Percentiles rank a stretch among this genome's conserved stretches.
Evolutionary conservation across 2,888 invertebrate species (phyloP).

Genomic region (Baccha elongata): DNA sequence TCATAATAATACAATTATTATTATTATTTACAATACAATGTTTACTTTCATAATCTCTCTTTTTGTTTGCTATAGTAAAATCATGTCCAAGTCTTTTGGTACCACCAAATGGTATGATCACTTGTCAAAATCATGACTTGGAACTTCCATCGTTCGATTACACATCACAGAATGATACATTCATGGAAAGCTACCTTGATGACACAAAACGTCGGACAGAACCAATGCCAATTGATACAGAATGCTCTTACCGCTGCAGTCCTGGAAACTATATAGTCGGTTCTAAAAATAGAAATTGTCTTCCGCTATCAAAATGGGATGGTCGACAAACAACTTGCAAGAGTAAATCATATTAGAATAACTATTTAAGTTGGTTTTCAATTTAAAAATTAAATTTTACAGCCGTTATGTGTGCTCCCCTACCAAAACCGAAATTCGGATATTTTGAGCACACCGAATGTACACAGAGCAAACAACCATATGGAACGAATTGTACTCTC

Average conservation of each 20-base stretch:
- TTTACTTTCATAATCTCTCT: neutral
- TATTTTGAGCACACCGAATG: constrained; percentile 84
- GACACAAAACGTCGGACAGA: constrained; percentile 75
- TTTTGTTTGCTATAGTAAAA: constrained; percentile 84
- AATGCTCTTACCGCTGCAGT: constrained; percentile 86
- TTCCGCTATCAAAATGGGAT: constrained; percentile 88
- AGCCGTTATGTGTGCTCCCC: constrained; percentile 83
- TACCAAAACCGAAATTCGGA: constrained; percentile 84
- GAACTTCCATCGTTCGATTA: constrained; percentile 75
- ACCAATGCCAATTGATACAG: constrained; percentile 85
- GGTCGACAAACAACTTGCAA: constrained; percentile 87
- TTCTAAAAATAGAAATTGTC: constrained; percentile 85
- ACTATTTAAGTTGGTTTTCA: neutral
- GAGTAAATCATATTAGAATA: constrained; percentile 82
- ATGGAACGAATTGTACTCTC: constrained; percentile 85
- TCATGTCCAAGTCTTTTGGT: constrained; percentile 84
- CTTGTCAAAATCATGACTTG: constrained; percentile 83
- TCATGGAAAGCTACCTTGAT: constrained; percentile 74
- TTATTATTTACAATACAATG: neutral
- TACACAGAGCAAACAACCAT: constrained; percentile 83
- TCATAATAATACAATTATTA: too few relatives aligned
- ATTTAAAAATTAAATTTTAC: neutral
- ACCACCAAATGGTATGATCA: constrained; percentile 85
- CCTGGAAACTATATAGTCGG: constrained; percentile 86
- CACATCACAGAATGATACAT: constrained; percentile 75